phyloP scores from a whole-genome alignment of 2,888 invertebrate genomes.

The Drosophila histrio region DNA sequence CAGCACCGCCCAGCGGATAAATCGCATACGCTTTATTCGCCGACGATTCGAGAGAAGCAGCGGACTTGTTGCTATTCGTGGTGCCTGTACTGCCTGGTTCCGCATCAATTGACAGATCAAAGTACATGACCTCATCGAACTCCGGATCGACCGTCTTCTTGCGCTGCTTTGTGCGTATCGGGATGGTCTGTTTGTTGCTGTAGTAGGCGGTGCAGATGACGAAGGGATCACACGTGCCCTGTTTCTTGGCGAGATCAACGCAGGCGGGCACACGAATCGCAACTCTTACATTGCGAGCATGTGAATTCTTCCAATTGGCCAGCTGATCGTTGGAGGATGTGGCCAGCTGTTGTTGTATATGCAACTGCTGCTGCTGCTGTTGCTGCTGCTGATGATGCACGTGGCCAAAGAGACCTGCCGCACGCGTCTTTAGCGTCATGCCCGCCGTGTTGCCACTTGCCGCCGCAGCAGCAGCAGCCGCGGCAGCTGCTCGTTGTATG shows the following conservation, averaged over 20 bases:
- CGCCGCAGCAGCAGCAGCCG: slow-evolving; percentile 24
- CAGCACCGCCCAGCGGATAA: slow-evolving; percentile 86
- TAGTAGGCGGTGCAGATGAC: slow-evolving; percentile 92
- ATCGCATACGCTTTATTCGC: slow-evolving; percentile 86
- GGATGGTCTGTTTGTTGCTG: slow-evolving; percentile 91
- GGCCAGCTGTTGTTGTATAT: slow-evolving; percentile 23
- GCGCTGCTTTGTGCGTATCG: slow-evolving; percentile 92
- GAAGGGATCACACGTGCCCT: slow-evolving; percentile 96
- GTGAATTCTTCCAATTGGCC: slow-evolving; percentile 70
- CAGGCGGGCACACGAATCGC: slow-evolving; percentile 92
- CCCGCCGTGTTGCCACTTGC: slow-evolving; percentile 37
- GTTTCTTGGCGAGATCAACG: slow-evolving; percentile 93
- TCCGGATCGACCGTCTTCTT: slow-evolving; percentile 96
- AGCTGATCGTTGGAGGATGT: slow-evolving; percentile 60
- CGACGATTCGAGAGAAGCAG: slow-evolving; percentile 63
- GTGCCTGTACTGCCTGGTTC: slow-evolving; percentile 82
- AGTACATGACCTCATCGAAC: slow-evolving; percentile 94
- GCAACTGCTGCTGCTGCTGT: slow-evolving; percentile 44
- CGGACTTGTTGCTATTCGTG: slow-evolving; percentile 73
- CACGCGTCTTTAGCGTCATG: slow-evolving; percentile 64
- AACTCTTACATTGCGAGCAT: slow-evolving; percentile 80
- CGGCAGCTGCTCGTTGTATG: slow-evolving; percentile 68
- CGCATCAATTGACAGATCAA: slow-evolving; percentile 87
- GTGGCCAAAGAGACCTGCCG: slow-evolving; percentile 70
- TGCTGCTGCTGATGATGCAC: slow-evolving; percentile 57